phyloP scores from a whole-genome alignment of 2,797 vertebrate genomes.

The Oophaga sylvatica region DNA sequence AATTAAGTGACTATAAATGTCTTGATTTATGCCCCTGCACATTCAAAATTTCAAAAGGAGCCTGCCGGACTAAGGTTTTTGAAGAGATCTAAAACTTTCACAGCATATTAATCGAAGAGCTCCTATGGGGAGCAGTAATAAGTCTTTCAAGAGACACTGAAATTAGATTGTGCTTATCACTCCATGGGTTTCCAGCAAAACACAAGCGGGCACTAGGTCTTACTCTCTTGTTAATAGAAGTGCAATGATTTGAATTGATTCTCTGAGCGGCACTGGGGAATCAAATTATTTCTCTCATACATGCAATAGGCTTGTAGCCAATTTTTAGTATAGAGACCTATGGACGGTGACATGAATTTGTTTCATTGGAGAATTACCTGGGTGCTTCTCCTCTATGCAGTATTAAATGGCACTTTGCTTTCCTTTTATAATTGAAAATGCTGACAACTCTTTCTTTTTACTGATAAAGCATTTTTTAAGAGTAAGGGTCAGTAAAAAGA shows the following conservation, averaged over 20 bases:
- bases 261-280: constrained; percentile 52
- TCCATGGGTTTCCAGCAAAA: constrained; percentile 58
- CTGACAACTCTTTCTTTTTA: constrained; percentile 48
- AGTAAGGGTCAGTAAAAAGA: constrained; percentile 10
- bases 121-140: constrained; percentile 56
- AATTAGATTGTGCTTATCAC: constrained; percentile 62
- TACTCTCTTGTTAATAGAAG: constrained; percentile 60
- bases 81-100: constrained; percentile 52
- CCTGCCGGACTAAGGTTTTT: constrained; percentile 32
- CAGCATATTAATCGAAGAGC: constrained; percentile 58
- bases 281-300: constrained; percentile 61
- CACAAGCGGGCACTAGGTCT: constrained; percentile 58
- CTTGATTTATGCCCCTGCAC: constrained; percentile 43
- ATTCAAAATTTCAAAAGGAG: constrained; percentile 50
- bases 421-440: constrained; percentile 34
- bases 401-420: constrained; percentile 47
- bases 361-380: constrained; percentile 60
- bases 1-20: constrained; percentile 36
- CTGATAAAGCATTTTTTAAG: constrained; percentile 32
- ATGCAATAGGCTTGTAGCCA: constrained; percentile 53
- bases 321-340: constrained; percentile 57
- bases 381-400: constrained; percentile 47
- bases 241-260: constrained; percentile 62
- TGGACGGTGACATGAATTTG: constrained; percentile 56
- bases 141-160: constrained; percentile 52